Conservation (phyloP, 2,888 invertebrate species). For the Norana najaformis region DNA sequence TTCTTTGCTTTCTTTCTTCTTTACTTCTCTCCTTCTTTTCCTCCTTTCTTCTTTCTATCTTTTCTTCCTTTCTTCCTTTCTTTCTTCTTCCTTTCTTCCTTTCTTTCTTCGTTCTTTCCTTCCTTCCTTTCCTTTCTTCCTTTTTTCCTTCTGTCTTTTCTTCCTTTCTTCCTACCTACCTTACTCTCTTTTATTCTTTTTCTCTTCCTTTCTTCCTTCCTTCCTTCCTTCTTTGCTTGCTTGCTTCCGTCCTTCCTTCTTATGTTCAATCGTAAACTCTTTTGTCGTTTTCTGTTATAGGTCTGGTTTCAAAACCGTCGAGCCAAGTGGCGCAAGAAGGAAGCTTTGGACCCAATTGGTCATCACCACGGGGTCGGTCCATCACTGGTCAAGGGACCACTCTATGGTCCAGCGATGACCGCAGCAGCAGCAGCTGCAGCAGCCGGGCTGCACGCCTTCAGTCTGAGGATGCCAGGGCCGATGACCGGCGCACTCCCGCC, state of each 20-base stretch:
- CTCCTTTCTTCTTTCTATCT: background rate
- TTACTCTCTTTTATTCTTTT: background rate
- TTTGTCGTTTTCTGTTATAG: slow-evolving; percentile 33
- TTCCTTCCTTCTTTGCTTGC: background rate
- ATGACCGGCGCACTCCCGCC: background rate
- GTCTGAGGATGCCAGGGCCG: background rate
- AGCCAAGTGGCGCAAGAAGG: slow-evolving; percentile 48
- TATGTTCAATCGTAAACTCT: too few relatives aligned
- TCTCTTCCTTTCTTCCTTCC: background rate
- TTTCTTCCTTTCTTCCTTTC: background rate
- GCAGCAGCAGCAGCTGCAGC: slow-evolving; percentile 28
- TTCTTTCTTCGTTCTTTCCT: background rate
- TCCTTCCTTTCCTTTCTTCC: background rate
- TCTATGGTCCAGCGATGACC: slow-evolving; percentile 28
- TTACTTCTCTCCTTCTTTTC: background rate
- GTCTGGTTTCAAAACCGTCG: slow-evolving; percentile 49
- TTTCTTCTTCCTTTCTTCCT: background rate
- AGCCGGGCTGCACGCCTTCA: slow-evolving; percentile 23
- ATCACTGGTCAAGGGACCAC: slow-evolving; percentile 35
- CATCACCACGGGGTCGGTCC: slow-evolving; percentile 35
- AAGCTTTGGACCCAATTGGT: slow-evolving; percentile 47
- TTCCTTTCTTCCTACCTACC: background rate
- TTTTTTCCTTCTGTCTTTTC: too few relatives aligned
- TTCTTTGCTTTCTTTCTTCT: background rate
- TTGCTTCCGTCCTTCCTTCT: background rate